Conservation (phyloP, 2,797 vertebrate species). For the Macrochelys suwanniensis region DNA sequence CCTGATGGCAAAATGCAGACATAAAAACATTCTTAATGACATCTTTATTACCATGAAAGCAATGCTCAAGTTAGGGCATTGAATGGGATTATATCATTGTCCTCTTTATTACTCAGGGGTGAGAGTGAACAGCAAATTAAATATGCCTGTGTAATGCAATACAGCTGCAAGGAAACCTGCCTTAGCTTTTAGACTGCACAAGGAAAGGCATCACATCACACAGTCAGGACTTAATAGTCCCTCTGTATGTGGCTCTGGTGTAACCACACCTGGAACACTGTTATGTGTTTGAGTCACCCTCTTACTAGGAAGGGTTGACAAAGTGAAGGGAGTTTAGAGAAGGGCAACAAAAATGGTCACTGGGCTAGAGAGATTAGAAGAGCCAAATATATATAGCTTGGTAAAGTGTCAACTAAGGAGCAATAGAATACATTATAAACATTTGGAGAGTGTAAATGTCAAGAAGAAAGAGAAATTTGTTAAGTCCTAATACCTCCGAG, state of each 20-base stretch:
- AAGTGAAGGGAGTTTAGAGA: neutral
- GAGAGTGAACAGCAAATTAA: conserved; percentile 60
- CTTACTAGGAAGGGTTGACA: neutral
- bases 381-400: neutral
- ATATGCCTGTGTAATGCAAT: conserved; percentile 35
- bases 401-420: neutral
- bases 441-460: conserved; percentile 1
- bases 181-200: conserved; percentile 19
- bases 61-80: neutral
- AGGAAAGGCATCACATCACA: conserved; percentile 6
- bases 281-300: neutral
- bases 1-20: neutral
- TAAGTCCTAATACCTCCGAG: neutral
- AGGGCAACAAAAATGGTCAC: neutral
- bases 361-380: neutral
- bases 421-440: conserved; percentile 3
- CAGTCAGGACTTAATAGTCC: neutral
- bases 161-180: neutral
- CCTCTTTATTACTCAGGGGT: neutral
- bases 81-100: conserved; percentile 8
- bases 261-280: neutral
- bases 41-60: conserved; percentile 2
- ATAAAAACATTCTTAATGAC: neutral
- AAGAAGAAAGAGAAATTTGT: conserved; percentile 6
- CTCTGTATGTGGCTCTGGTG: neutral